Evolutionary conservation across 2,888 invertebrate species (phyloP), one percentile per base, ranked within the genome.

Genomic region (Dromius quadrimaculatus): DNA sequence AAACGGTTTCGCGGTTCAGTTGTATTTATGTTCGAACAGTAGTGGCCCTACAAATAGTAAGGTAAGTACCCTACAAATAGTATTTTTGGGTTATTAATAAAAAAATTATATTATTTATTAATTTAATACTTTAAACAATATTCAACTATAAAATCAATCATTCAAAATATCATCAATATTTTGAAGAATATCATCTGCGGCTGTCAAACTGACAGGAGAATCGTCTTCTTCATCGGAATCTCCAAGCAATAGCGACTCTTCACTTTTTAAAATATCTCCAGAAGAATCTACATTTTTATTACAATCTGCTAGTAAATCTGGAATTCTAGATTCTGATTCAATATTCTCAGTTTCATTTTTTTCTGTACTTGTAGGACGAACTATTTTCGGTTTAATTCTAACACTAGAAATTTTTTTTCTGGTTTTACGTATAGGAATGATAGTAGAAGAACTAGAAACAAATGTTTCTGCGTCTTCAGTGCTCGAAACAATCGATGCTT

Each of bases 121-220:
- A n/a, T n/a, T n/a, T n/a, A n/a, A n/a, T n/a, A n/a, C n/a, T n/a
- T n/a, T n/a, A n/a, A n/a, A n/a, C n/a, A n/a, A n/a, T n/a, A n/a
- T n/a, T n/a, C n/a, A n/a, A n/a, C n/a, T n/a, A n/a, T n/a, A n/a
- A n/a, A n/a, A n/a, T n/a, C 70, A 81, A 64, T 81, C 79, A 74
- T 81, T 79, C 64, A 83, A 78, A 71, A 83, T 78, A 71, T 80
- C 78, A 75, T 84, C 83, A 63, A 83, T 81, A 73, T 83, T 82
- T 73, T 82, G 81, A 71, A 83, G 77, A 68, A 84, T 78, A 72
- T 82, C 82, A 57, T 83, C 82, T 74, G 82, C 82, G 1, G 78
- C 78, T 73, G 78, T 79, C 17, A 79, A 73, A 74, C 75, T 76
- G 38, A 79, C 77, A 19, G 71, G 45, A 66, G 76, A 76, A 4